phyloP scores from a whole-genome alignment of 1,140 invertebrate species.

The Argopecten irradians region DNA sequence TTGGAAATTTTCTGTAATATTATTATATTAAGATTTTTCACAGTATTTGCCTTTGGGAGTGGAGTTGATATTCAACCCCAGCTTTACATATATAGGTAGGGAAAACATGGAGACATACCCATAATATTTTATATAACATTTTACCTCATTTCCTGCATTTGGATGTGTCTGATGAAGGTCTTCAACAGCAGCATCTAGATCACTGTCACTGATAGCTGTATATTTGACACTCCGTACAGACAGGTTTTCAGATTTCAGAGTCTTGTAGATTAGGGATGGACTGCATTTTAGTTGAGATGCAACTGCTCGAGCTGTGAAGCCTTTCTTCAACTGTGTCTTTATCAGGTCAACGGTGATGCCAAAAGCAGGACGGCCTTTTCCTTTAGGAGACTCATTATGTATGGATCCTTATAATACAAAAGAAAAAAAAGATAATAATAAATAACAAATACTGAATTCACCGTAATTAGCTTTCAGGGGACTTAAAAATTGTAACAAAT shows the following conservation, averaged over 20 bases:
- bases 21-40: too few relatives aligned
- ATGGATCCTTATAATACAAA: not conserved
- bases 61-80: too few relatives aligned
- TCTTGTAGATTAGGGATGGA: not conserved
- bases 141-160: constrained; percentile 7
- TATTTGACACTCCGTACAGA: not conserved
- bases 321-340: not conserved
- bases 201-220: not conserved
- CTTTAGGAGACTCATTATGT: not conserved
- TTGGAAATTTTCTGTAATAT: too few relatives aligned
- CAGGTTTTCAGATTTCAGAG: not conserved
- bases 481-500: too few relatives aligned
- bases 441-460: too few relatives aligned
- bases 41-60: too few relatives aligned
- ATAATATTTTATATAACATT: not conserved
- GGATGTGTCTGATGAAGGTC: not conserved
- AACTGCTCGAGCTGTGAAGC: not conserved
- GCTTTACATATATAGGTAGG: too few relatives aligned
- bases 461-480: too few relatives aligned
- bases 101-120: too few relatives aligned
- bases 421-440: too few relatives aligned
- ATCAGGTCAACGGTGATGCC: not conserved
- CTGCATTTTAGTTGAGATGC: not conserved
- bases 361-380: not conserved
- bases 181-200: not conserved